phyloP scores from a whole-genome alignment of 2,888 invertebrate species.

The Macrosiphum euphorbiae region DNA sequence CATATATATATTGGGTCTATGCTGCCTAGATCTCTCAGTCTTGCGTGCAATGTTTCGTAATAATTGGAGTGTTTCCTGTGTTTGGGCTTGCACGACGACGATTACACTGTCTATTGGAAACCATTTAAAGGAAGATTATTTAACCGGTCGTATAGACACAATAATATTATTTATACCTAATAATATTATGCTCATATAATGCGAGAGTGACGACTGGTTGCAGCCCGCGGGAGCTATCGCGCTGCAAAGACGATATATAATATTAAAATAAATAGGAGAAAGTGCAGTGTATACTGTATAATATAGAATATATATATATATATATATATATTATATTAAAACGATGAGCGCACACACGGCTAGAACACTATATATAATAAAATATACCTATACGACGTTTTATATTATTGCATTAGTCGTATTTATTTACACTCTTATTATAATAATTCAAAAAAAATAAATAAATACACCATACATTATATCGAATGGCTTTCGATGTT shows the following conservation, averaged over 20 bases:
- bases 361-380: neutral
- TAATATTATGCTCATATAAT: neutral
- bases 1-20: neutral
- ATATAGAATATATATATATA: too few species aligned
- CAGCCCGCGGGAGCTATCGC: neutral
- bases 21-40: neutral
- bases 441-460: neutral
- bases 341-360: neutral
- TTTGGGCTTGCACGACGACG: neutral
- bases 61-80: neutral
- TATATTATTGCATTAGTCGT: neutral
- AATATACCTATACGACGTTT: neutral
- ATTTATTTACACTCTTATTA: neutral
- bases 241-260: neutral
- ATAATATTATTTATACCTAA: neutral
- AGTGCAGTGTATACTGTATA: neutral
- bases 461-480: neutral
- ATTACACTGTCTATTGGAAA: neutral
- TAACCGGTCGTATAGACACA: neutral
- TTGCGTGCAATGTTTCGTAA: neutral
- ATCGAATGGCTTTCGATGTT: neutral
- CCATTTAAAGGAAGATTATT: neutral
- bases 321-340: neutral
- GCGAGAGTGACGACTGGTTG: neutral
- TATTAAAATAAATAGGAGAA: slow-evolving; percentile 13